A percentile compares a stretch with the other conserved stretches of the same genome.
Conservation (phyloP, 2,113 vertebrate genomes). For the Alaudala cheleensis region DNA sequence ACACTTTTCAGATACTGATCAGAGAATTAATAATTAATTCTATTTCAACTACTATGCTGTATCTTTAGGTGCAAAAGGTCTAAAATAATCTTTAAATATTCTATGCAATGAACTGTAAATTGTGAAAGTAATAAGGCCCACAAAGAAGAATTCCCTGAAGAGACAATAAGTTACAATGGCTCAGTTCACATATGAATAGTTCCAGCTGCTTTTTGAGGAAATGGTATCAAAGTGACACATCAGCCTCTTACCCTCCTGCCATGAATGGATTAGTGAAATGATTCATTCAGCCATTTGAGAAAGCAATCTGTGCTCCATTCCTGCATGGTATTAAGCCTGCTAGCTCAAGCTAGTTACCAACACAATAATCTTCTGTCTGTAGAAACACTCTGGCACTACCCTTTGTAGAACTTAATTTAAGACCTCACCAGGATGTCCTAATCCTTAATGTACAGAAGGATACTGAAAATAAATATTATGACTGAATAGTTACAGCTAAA, state of each 20-base stretch:
- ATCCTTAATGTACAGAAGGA: background rate
- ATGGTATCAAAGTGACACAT: conserved; percentile 34
- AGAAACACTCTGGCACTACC: background rate
- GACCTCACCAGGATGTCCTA: conserved; percentile 1
- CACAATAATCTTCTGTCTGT: conserved; percentile 15
- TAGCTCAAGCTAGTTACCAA: conserved; percentile 20
- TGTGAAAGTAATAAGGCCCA: background rate
- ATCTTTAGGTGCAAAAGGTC: background rate
- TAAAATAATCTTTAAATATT: background rate
- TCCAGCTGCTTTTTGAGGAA: conserved; percentile 39
- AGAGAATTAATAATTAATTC: conserved; percentile 8
- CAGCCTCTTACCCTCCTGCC: conserved; percentile 31
- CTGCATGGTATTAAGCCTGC: background rate
- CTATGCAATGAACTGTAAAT: background rate
- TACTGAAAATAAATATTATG: conserved; percentile 10
- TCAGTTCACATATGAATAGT: conserved; percentile 4
- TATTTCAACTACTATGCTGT: background rate
- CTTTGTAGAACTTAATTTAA: background rate
- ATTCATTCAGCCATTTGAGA: conserved; percentile 41
- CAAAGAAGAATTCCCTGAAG: background rate
- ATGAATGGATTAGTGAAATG: conserved; percentile 42
- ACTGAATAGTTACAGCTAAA: background rate
- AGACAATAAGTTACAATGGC: background rate
- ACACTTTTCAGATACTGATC: background rate
- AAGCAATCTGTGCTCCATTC: conserved; percentile 29